Base-by-base conservation (phyloP, 1,140 invertebrate species). In the Saccostrea glomerata region DNA sequence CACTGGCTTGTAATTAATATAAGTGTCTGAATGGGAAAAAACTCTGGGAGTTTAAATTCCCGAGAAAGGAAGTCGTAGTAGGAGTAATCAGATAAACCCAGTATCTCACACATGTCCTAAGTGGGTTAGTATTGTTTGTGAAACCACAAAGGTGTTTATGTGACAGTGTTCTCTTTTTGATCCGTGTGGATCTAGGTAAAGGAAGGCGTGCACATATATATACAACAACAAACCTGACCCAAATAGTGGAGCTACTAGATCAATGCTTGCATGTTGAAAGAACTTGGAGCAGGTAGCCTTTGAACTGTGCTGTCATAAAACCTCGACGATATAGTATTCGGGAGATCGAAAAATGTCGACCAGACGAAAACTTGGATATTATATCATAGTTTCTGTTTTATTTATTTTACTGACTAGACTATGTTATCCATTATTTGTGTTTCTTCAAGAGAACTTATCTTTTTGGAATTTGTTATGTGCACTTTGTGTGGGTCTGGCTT, bases 401-500 rank as follows among this genome's bases (percentile, higher is more conserved):
- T 77, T 77, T 17, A 30, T 77, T 77, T 77, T 77, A 25, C 13
- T 77, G 7, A 15, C 15, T 25, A 25, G 25, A 25, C 0, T 25
- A 2, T 77, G 70, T 15, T 77, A 30, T 77, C 70, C 70, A 30
- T 12, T 77, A 30, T 25, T 77, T 3, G 70, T 77, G 70, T 36
- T 36, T 17, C 12, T 77, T 30, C 70, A 77, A 17, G 70, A 77
- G 25, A 77, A 25, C 30, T 77, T 77, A 77, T 30, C 70, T 5
- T 30, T 17, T 77, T 25, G 70, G 70, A 77, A 25, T 77, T 77
- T 77, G 70, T 11, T 77, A 23, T 30, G 25, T 77, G 70, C 70
- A 77, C 25, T 77, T 77, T 77, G 70, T 77, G 36, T 77, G 7
- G 70, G 70, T 36, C 15, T 77, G 70, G 70, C 70, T 25, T 77